Evolutionary conservation across 2,888 invertebrate genomes (phyloP), one percentile per base, ranked within the genome.

Genomic region (Pristionchus mayeri): DNA sequence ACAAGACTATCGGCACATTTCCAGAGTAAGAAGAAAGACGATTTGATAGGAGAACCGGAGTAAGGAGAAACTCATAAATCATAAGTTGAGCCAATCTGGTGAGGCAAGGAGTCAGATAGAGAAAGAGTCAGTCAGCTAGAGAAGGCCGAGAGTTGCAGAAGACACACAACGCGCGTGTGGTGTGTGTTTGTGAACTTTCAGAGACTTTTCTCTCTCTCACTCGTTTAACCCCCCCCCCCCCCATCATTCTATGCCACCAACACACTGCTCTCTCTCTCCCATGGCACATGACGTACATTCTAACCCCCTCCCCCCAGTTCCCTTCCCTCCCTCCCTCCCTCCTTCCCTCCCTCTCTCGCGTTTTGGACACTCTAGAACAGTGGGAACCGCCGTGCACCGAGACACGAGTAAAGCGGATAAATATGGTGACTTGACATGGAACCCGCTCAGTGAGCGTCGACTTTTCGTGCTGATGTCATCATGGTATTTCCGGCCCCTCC

Each of bases 161-260:
- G 24, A 57, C 24, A 57, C 24, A 13, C 3, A 27, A 27, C 21
- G 71, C 40, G 37, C 40, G 24, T n/a, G n/a, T n/a, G n/a, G n/a
- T n/a, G n/a, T 71, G 40, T 71, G 71, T 71, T 71, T 71, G 71
- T 71, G 71, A 71, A 71, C 71, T 71, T 71, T 44, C 71, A 71
- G 37, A 44, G 6, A 6, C 71, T 44, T 71, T 71, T 71, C 71
- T 71, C 16, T 63, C 30, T 34, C 40, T 44, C 3, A 40, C 40
- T 37, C 18, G 40, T 40, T 71, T 24, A 21, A 40, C 37, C 40
- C 24, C 24, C 40, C 67, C 21, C 21, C n/a, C n/a, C 40, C 71
- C 30, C 71, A 30, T 18, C 40, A n/a, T 24, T 44, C 24, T 3
- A 40, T 71, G 30, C 71, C n/a, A 11, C 44, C 71, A 63, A 11